Evolutionary conservation across 2,113 vertebrate genomes (phyloP).

Genomic region (Phrynosoma blainvillii): DNA sequence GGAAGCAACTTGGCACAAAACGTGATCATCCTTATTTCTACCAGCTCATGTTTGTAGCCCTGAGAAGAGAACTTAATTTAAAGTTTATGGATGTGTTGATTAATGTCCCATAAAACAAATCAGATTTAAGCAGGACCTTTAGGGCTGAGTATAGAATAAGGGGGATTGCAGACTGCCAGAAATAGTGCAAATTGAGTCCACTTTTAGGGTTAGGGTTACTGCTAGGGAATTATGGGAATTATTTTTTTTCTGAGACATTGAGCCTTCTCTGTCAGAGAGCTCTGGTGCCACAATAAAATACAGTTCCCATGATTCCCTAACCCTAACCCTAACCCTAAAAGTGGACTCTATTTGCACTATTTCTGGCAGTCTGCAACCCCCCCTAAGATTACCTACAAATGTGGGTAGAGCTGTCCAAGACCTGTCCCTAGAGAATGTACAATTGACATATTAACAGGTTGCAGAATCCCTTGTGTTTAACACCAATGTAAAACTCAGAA

Average conservation of each 20-base stretch:
- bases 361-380: no score
- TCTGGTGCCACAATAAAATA: no score
- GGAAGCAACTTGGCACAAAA: not conserved
- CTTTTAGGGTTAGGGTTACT: no score
- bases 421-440: not conserved
- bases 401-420: not conserved
- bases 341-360: no score
- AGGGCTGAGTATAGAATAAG: not conserved
- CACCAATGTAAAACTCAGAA: not conserved
- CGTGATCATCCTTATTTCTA: not conserved
- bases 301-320: no score
- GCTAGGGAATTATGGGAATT: no score
- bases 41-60: not conserved
- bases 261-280: no score
- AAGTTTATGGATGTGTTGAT: not conserved
- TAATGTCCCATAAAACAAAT: not conserved
- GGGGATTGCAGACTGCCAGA: no score
- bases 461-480: not conserved
- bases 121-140: not conserved
- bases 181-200: no score
- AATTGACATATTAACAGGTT: not conserved
- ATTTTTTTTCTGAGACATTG: no score
- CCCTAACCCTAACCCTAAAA: no score
- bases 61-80: not conserved
- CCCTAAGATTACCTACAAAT: not conserved